Evolutionary conservation across 2,888 invertebrate genomes (phyloP), one percentile per base, ranked within the genome.

Genomic region (Belgica antarctica): DNA sequence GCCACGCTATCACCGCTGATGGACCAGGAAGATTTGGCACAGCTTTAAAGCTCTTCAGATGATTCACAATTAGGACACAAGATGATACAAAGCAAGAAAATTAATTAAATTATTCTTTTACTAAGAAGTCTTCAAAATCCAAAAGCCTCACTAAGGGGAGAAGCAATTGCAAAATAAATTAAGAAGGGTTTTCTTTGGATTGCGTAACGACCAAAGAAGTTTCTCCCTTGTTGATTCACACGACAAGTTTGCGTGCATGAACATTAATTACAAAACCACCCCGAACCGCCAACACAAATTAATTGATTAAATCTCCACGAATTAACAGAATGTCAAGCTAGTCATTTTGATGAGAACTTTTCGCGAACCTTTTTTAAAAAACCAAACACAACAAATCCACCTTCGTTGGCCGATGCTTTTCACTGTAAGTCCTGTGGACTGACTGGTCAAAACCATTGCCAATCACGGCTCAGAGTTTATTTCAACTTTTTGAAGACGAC

Each of bases 1-100:
- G 68, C 47, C 8, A 68, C 46, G 46, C 27, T 65, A 36, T 65
- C 47, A 7, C 65, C 68, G 19, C 25, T 68, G 28, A 57, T 68
- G 19, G 57, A 68, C 34, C 47, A 68, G 3, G 68, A 68, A 28
- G 46, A 65, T 22, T 25, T 46, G 52, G 68, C 46, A 17, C 68
- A 68, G 31, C 68, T 68, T 68, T 68, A 68, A 68, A 57, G 52
- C 17, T 52, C 5, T 59, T 7, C n/a, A 24, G 10, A 52, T 27
- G 22, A 22, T 52, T n/a, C n/a, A 52, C 5, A 22, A 22, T 59
- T 4, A 10, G 22, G 25, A 59, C 25, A 15, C 25, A 25, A 24
- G n/a, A 24, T n/a, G n/a, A 59, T 59, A 59, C n/a, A 59, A 59
- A 59, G 59, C 1, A 52, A 52, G 22, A n/a, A n/a, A n/a, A n/a